Evolutionary conservation across 2,888 invertebrate genomes (phyloP).

Genomic region (Agrotis clavis): DNA sequence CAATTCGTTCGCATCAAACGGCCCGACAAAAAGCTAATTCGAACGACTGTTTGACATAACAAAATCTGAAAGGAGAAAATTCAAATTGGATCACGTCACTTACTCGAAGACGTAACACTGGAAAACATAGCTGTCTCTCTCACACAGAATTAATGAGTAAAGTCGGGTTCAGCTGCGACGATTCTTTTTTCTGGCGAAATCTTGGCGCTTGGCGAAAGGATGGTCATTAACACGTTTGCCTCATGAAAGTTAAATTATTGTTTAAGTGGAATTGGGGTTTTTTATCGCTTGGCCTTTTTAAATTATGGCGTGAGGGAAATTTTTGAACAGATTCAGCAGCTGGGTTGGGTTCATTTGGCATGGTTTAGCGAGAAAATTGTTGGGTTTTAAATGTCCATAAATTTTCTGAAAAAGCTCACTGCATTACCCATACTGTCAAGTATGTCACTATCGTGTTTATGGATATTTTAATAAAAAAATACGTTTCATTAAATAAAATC

Average conservation of each 20-base stretch:
- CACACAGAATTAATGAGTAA: constrained; percentile 55
- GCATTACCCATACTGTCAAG: background rate
- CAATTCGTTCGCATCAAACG: constrained; percentile 67
- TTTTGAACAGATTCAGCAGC: constrained; percentile 38
- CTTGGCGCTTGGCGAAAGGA: constrained; percentile 61
- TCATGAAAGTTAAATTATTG: constrained; percentile 64
- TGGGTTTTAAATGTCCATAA: background rate
- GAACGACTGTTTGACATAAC: constrained; percentile 82
- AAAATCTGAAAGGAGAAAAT: constrained; percentile 84
- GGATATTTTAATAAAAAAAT: too few relatives aligned
- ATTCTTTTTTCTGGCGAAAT: constrained; percentile 48
- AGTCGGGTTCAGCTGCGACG: constrained; percentile 50
- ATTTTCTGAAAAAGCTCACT: background rate
- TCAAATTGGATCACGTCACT: constrained; percentile 85
- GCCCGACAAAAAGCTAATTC: constrained; percentile 74
- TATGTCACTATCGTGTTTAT: background rate
- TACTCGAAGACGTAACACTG: constrained; percentile 66
- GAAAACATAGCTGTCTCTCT: constrained; percentile 70
- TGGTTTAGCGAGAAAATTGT: background rate
- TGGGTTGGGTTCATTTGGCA: background rate
- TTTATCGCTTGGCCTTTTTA: constrained; percentile 54
- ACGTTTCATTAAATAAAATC: too few relatives aligned
- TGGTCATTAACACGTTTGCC: constrained; percentile 62
- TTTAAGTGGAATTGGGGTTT: constrained; percentile 57
- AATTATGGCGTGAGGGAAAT: constrained; percentile 55